Conservation (phyloP, 1,140 invertebrate genomes). For the Ips nitidus region DNA sequence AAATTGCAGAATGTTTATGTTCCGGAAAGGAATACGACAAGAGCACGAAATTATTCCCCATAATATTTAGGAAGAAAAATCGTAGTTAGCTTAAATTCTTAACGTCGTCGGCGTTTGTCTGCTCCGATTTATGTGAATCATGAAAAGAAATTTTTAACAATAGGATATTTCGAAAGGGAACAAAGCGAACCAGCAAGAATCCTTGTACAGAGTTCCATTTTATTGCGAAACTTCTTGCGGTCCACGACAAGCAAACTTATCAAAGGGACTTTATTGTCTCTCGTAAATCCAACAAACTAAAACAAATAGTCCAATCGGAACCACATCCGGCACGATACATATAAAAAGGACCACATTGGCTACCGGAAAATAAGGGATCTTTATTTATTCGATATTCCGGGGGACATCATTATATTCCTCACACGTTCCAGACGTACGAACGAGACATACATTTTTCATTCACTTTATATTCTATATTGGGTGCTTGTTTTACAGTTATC, state of each 20-base stretch:
- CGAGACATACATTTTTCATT: not conserved
- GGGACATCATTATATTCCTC: constrained; percentile 6
- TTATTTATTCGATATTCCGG: constrained; percentile 4
- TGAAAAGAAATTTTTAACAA: too few relatives aligned
- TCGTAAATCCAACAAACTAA: constrained; percentile 10
- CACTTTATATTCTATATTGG: not conserved
- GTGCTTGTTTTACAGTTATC: too few relatives aligned
- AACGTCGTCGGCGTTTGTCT: too few relatives aligned
- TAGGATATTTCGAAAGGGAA: too few relatives aligned
- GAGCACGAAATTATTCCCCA: too few relatives aligned
- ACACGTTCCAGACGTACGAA: not conserved
- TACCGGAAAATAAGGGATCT: not conserved
- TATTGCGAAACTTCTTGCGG: not conserved
- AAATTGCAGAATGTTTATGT: too few relatives aligned
- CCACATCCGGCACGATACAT: constrained; percentile 5
- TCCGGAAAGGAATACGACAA: too few relatives aligned
- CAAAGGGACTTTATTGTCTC: constrained; percentile 7
- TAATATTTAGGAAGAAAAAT: too few relatives aligned
- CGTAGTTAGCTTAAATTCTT: too few relatives aligned
- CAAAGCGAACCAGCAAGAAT: too few relatives aligned
- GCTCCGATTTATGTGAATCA: too few relatives aligned
- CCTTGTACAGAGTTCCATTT: too few relatives aligned
- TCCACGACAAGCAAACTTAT: constrained; percentile 1
- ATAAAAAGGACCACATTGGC: not conserved
- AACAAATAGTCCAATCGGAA: constrained; percentile 12